A percentile compares a stretch with the other conserved stretches of the same genome.
These are phyloP conservation scores for Amyelois transitella DNA, from an alignment of 1,140 invertebrate species.

Conservation along the genomic window DNA sequence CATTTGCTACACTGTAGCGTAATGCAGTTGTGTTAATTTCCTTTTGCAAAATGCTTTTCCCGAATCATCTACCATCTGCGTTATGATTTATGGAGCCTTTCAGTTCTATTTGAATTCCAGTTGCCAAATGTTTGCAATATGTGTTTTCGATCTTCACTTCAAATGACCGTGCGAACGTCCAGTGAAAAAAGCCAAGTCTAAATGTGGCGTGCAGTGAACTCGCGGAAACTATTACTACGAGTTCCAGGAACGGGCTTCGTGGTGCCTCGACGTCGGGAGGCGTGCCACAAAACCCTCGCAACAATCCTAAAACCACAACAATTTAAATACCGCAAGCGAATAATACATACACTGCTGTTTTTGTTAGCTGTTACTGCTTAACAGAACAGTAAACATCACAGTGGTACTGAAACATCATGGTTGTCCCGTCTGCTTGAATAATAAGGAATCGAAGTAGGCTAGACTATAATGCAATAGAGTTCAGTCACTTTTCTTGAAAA, in stretches of 20 bases:
- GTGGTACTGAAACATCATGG: background rate
- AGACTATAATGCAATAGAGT: background rate
- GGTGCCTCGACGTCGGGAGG: conserved; percentile 34
- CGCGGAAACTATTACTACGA: conserved; percentile 37
- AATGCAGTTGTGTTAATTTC: conserved; percentile 3
- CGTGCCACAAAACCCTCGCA: conserved; percentile 15
- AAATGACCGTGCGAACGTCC: too few species aligned
- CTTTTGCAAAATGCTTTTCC: conserved; percentile 2
- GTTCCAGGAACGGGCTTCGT: conserved; percentile 30
- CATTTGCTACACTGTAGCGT: background rate
- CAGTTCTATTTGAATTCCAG: background rate
- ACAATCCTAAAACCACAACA: background rate
- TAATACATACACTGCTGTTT: background rate
- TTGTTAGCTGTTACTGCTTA: background rate
- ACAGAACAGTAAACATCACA: background rate
- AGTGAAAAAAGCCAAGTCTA: conserved; percentile 11
- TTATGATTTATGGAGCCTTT: background rate
- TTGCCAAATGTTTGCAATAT: background rate
- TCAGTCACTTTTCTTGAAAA: background rate
- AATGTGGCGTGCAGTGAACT: conserved; percentile 27
- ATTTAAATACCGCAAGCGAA: background rate
- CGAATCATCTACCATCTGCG: background rate
- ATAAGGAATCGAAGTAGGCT: background rate
- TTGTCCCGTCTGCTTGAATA: background rate
- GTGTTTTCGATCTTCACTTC: too few species aligned